Evolutionary conservation across 2,888 invertebrate genomes (phyloP), one percentile per base, ranked within the genome.

Genomic region (Mylabris sibirica): DNA sequence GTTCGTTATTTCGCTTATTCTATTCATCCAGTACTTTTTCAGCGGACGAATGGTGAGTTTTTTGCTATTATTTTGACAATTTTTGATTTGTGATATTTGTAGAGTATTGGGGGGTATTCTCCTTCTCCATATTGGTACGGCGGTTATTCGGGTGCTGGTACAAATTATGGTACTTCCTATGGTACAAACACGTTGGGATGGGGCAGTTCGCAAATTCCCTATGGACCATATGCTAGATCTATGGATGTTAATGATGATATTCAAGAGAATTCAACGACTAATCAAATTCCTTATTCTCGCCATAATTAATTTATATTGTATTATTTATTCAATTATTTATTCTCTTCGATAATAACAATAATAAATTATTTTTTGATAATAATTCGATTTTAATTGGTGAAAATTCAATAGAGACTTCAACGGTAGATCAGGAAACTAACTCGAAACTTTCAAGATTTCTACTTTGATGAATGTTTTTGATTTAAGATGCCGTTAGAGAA

Each of bases 201-300:
- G 76, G 68, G 62, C n/a, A 70, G 61, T 53, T 70, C 69, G 8
- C 30, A 63, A 24, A 81, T 82, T 12, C 74, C 78, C 9, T 79
- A 80, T 69, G 87, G 87, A 73, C 88, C 88, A 60, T 88, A 88
- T 80, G 87, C 86, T 12, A 84, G 87, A 67, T 81, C 82, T 11
- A 75, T 80, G 26, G 75, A 74, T 83, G 86, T 75, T 86, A 86
- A 4, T 85, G 20, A 0, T 84, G 85, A 81, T 86, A 86, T 65
- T 83, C 72, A 88, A 61, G 89, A 88, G 14, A 66, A 70, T 17
- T 38, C 66, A 2, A 68, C 69, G 62, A 71, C 65, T 41, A 89
- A 90, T 6, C 88, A 91, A 69, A 80, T 93, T 79, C 93, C 93
- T 3, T 94, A 93, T 81, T 89, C 90, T 67, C 89, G 89, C 3